phyloP scores from a whole-genome alignment of 2,888 invertebrate genomes.

The Tetrapedia diversipes region DNA sequence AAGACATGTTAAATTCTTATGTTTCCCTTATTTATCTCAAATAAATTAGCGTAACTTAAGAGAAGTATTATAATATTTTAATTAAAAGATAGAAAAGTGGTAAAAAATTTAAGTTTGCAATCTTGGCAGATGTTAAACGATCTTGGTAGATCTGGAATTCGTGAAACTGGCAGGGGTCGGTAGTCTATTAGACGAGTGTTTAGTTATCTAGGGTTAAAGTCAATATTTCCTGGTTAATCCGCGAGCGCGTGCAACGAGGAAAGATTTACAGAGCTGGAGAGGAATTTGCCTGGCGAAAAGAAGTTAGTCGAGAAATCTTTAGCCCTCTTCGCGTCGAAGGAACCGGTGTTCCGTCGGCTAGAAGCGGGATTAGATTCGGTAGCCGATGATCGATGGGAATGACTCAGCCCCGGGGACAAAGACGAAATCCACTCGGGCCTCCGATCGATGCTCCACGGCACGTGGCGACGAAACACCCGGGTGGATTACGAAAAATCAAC shows the following conservation, averaged over 20 bases:
- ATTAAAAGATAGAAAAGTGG: too few species aligned
- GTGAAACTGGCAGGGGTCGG: too few species aligned
- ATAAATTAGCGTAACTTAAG: too few species aligned
- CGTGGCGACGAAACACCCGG: slow-evolving; percentile 38
- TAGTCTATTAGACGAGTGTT: too few species aligned
- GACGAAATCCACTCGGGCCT: slow-evolving; percentile 4
- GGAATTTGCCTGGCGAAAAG: slow-evolving; percentile 42
- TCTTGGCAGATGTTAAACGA: too few species aligned
- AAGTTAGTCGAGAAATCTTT: slow-evolving; percentile 59
- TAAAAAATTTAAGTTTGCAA: too few species aligned
- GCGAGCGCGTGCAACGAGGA: neutral
- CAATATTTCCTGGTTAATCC: slow-evolving; percentile 4
- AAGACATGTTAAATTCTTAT: too few species aligned
- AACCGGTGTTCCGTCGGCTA: slow-evolving; percentile 18
- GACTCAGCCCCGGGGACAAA: slow-evolving; percentile 30
- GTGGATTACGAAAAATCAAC: slow-evolving; percentile 9
- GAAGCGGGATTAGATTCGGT: slow-evolving; percentile 54
- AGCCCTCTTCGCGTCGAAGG: neutral
- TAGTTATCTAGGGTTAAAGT: too few species aligned
- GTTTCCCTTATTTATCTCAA: too few species aligned
- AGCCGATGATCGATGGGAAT: slow-evolving; percentile 60
- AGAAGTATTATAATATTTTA: too few species aligned
- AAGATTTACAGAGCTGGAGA: slow-evolving; percentile 11
- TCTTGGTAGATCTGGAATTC: too few species aligned
- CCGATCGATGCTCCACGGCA: slow-evolving; percentile 49